Evolutionary conservation across 2,113 vertebrate species (phyloP), one percentile per base, ranked within the genome.

Genomic region (Octodon degus): DNA sequence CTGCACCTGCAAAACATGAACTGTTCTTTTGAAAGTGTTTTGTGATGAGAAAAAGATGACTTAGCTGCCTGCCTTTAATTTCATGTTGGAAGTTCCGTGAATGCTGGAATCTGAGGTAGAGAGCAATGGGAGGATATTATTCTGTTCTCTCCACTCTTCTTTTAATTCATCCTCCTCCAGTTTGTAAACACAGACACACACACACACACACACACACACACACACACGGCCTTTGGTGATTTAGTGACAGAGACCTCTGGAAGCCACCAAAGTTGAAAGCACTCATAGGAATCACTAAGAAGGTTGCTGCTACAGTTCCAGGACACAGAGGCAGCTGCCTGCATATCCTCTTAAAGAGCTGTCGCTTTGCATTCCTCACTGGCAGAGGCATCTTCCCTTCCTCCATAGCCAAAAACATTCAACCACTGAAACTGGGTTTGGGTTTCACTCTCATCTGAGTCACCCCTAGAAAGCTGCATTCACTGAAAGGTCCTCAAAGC

Each of bases 41-140:
- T 82, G 30, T 32, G 58, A 95, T 94, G 65, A 90, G 84, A 58
- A 72, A 96, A 94, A 72, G 3, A 43, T 50, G 81, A 72, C 63
- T 89, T 80, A 47, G 32, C 67, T 77, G 24, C 27, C 89, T 65
- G 89, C 5, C 47, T 93, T 83, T 50, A 70, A 91, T 92, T 85
- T 74, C 32, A 17, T 89, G 55, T 70, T 76, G 43, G 82, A 62
- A 83, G 27, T 34, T 70, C 16, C 63, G 9, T 47, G 62, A 47
- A n/a, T 63, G 60, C 43, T 85, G n/a, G 65, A 76, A 43, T 43
- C 50, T 25, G 58, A 83, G 32, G 37, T 27, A 11, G 65, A 55
- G 9, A 6, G 63, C 19, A 40, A 37, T 53, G 34, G 30, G n/a
- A 70, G 63, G 55, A n/a, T 55, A 60, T 5, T 1, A 58, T 25